These are phyloP conservation scores for Trichogramma dendrolimi DNA, from an alignment of 2,888 invertebrate genomes.

Conservation along the genomic window DNA sequence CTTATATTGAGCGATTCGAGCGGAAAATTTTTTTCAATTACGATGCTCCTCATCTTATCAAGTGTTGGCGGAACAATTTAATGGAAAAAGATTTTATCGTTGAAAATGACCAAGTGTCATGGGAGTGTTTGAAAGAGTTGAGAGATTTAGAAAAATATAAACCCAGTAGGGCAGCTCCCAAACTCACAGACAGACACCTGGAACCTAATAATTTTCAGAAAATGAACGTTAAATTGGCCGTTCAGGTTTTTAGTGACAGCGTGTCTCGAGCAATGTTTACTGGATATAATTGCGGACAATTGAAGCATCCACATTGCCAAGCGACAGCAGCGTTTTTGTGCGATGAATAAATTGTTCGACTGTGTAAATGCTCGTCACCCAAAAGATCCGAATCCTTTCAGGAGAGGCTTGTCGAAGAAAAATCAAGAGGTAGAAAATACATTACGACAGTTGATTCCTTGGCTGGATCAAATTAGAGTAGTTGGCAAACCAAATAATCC, in stretches of 20 bases:
- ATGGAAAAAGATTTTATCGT: constrained; percentile 1
- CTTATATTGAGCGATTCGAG: constrained; percentile 21
- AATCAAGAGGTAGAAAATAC: constrained; percentile 21
- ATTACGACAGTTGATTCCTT: constrained; percentile 13
- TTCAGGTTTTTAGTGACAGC: constrained; percentile 28
- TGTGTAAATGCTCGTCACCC: constrained; percentile 26
- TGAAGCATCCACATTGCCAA: constrained; percentile 9
- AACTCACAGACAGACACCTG: constrained; percentile 3
- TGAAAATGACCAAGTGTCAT: not conserved
- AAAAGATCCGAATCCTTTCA: constrained; percentile 23
- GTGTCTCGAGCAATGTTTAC: constrained; percentile 22
- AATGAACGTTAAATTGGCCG: constrained; percentile 26
- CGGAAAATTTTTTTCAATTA: constrained; percentile 28
- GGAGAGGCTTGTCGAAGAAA: constrained; percentile 12
- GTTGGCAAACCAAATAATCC: constrained; percentile 23
- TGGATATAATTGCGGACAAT: constrained; percentile 17
- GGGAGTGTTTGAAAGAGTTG: constrained; percentile 8
- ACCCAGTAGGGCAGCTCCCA: constrained; percentile 22
- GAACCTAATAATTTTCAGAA: constrained; percentile 22
- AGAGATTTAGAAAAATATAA: not conserved
- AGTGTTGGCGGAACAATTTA: constrained; percentile 8
- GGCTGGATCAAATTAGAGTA: constrained; percentile 15
- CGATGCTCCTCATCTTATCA: constrained; percentile 1
- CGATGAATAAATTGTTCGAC: constrained; percentile 31
- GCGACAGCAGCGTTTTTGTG: constrained; percentile 22